phyloP scores from a whole-genome alignment of 2,888 invertebrate genomes.

The Lepidonotus clava region DNA sequence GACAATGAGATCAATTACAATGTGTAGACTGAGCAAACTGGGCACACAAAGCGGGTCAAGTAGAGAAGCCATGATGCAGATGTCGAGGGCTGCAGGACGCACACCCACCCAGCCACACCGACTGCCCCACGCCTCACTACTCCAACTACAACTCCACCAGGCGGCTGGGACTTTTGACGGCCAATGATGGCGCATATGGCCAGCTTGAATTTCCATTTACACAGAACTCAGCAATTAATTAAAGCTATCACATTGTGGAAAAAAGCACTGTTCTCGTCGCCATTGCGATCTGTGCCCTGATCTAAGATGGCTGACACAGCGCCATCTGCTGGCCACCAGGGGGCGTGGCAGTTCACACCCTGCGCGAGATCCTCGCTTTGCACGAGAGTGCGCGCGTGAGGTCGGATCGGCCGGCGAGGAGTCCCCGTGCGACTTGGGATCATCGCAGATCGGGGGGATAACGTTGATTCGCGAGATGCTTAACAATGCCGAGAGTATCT shows the following conservation, averaged over 20 bases:
- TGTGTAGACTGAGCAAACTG: conserved; percentile 37
- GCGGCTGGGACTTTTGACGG: neutral
- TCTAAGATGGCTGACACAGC: conserved; percentile 38
- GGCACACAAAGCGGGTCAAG: conserved; percentile 20
- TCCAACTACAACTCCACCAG: neutral
- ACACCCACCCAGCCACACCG: neutral
- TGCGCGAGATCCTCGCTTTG: conserved; percentile 15
- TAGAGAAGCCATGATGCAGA: neutral
- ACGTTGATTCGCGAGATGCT: conserved; percentile 22
- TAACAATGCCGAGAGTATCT: conserved; percentile 7
- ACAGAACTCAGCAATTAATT: conserved; percentile 25
- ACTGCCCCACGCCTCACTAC: neutral
- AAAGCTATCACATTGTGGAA: neutral
- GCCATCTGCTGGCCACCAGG: conserved; percentile 38
- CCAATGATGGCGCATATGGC: conserved; percentile 27
- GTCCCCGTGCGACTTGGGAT: conserved; percentile 6
- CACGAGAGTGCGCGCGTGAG: no score
- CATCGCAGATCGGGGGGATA: conserved; percentile 27
- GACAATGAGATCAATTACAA: conserved; percentile 45
- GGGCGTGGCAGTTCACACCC: conserved; percentile 49
- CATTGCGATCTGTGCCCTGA: neutral
- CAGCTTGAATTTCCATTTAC: neutral
- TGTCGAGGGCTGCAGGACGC: neutral
- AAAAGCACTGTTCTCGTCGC: neutral
- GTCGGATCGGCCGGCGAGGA: no score